These are phyloP conservation scores for Cataglyphis cursor DNA, from an alignment of 2,888 invertebrate genomes.

Conservation along the genomic window DNA sequence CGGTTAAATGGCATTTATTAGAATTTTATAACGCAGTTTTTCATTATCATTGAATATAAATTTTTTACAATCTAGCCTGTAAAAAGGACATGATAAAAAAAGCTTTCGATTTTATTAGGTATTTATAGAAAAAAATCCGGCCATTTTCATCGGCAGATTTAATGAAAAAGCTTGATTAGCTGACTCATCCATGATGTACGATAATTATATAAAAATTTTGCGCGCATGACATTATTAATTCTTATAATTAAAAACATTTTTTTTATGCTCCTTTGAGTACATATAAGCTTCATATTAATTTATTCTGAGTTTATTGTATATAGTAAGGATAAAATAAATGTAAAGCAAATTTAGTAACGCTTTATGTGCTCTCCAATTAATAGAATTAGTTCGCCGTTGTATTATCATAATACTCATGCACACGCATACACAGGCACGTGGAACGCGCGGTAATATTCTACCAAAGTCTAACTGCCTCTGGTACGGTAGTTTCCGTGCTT, in stretches of 20 bases:
- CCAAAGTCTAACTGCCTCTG: constrained; percentile 44
- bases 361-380: constrained; percentile 41
- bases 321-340: constrained; percentile 29
- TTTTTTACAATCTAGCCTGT: neutral
- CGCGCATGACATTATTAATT: constrained; percentile 10
- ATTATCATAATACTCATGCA: neutral
- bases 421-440: neutral
- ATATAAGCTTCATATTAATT: neutral
- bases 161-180: constrained; percentile 2
- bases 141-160: neutral
- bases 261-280: neutral
- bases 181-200: neutral
- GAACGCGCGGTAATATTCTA: constrained; percentile 43
- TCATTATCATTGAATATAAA: neutral
- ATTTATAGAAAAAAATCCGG: neutral
- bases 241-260: constrained; percentile 9
- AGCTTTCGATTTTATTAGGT: neutral
- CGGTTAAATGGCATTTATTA: constrained; percentile 20
- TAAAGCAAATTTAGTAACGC: constrained; percentile 38
- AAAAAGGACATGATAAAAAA: neutral
- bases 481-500: constrained; percentile 28
- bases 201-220: neutral
- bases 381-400: constrained; percentile 41
- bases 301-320: constrained; percentile 1
- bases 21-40: neutral